Percentiles rank a stretch among this genome's conserved stretches.
phyloP scores from a whole-genome alignment of 2,888 invertebrate genomes.

The Heliconius erato region DNA sequence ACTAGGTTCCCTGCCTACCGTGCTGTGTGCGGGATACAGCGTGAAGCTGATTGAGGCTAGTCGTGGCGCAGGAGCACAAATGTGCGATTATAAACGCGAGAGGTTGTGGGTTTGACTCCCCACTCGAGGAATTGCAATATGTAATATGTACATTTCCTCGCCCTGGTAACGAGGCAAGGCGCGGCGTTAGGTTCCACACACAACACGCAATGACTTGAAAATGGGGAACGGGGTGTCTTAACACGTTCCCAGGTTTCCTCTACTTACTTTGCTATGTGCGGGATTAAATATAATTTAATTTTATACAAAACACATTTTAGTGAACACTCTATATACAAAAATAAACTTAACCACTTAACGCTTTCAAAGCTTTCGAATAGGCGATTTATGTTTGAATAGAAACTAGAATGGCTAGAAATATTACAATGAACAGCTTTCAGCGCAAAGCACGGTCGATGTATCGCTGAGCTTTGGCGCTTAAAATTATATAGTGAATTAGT shows the following conservation, averaged over 20 bases:
- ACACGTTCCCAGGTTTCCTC: too few relatives aligned
- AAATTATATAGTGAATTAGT: background rate
- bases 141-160: background rate
- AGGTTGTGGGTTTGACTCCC: too few relatives aligned
- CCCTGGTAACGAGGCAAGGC: background rate
- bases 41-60: too few relatives aligned
- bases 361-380: conserved; percentile 21
- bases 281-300: background rate
- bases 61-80: too few relatives aligned
- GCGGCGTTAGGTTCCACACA: background rate
- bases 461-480: background rate
- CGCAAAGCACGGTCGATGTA: background rate
- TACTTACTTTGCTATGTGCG: background rate
- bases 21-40: too few relatives aligned
- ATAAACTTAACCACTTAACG: background rate
- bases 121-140: too few relatives aligned
- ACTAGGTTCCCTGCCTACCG: too few relatives aligned
- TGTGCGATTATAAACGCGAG: too few relatives aligned
- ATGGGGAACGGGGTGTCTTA: background rate
- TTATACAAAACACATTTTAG: background rate
- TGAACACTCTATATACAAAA: background rate
- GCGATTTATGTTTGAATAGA: conserved; percentile 23
- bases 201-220: background rate
- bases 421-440: conserved; percentile 25
- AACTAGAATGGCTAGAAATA: conserved; percentile 20